Evolutionary conservation across 2,888 invertebrate species (phyloP), one percentile per base, ranked within the genome.

Genomic region (Stratiomys singularior): DNA sequence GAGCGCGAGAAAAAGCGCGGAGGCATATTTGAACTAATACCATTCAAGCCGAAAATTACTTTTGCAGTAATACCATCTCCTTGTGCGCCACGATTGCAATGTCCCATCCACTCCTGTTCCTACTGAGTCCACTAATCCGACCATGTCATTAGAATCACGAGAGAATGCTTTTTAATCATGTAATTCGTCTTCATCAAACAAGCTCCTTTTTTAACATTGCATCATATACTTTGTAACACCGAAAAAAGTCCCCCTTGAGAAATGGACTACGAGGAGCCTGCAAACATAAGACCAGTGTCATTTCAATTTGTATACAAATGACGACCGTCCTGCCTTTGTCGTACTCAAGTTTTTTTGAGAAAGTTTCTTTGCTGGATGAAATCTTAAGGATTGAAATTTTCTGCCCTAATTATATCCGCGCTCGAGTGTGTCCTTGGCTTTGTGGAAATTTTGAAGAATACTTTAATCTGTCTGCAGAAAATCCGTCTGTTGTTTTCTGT

Each of bases 161-260:
- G 69, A 77, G 77, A 79, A 77, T 76, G 76, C 76, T 79, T 77
- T 72, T 79, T 79, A 79, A 79, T 79, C 79, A 79, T 79, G 79
- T 79, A 79, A 79, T 79, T 79, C 77, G 77, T 79, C 79, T 79
- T 79, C 79, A 79, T 79, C 77, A 79, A 79, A 79, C 76, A 77
- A 74, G 74, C 77, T 78, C 52, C 30, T 52, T 78, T 64, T 60
- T 28, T 21, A 44, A 58, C 72, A 30, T 72, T 13, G 56, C 56
- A 7, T 4, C 67, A 44, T 44, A 23, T 44, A 72, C 56, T 72
- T 72, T 46, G n/a, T 47, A 52, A 21, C 15, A 47, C 30, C 27
- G 28, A 44, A 67, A 58, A 72, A 52, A 47, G 25, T 28, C 58
- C 72, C 56, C 72, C 72, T 27, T 28, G 18, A 27, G 56, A 56